These are phyloP conservation scores for Heterocephalus glaber DNA, from an alignment of 2,113 vertebrate genomes.

Conservation along the genomic window DNA sequence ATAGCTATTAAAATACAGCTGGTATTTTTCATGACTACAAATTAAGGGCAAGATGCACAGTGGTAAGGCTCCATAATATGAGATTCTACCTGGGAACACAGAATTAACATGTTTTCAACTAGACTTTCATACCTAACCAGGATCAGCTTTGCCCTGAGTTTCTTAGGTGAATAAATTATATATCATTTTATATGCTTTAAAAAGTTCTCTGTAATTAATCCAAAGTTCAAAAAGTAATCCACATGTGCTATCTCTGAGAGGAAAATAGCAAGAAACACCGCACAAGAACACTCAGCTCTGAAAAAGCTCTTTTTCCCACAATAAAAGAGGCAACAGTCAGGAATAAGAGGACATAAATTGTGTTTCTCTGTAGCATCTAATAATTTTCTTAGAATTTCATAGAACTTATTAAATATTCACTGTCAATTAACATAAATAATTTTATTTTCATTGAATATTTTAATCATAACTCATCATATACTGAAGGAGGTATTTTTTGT, in stretches of 20 bases:
- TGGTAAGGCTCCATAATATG: background rate
- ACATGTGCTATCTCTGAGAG: background rate
- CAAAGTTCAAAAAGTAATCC: slow-evolving; percentile 37
- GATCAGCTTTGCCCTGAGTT: slow-evolving; percentile 23
- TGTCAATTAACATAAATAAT: background rate
- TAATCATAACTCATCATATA: background rate
- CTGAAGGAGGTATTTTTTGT: background rate
- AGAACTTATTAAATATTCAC: background rate
- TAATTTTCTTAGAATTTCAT: background rate
- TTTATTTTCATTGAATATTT: slow-evolving; percentile 20
- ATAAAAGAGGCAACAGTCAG: background rate
- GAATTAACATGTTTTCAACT: slow-evolving; percentile 37
- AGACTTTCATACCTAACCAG: slow-evolving; percentile 34
- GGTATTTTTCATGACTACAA: slow-evolving; percentile 48
- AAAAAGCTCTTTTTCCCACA: background rate
- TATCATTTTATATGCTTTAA: slow-evolving; percentile 49
- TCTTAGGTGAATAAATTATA: slow-evolving; percentile 64
- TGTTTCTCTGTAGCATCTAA: background rate
- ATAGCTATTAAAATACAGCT: background rate
- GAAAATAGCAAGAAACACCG: background rate
- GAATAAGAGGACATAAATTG: background rate
- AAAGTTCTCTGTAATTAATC: slow-evolving; percentile 61
- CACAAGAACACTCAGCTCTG: background rate
- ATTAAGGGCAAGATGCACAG: slow-evolving; percentile 37
- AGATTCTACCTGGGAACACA: slow-evolving; percentile 5